phyloP scores from a whole-genome alignment of 2,797 vertebrate genomes.

The Tinamus major region DNA sequence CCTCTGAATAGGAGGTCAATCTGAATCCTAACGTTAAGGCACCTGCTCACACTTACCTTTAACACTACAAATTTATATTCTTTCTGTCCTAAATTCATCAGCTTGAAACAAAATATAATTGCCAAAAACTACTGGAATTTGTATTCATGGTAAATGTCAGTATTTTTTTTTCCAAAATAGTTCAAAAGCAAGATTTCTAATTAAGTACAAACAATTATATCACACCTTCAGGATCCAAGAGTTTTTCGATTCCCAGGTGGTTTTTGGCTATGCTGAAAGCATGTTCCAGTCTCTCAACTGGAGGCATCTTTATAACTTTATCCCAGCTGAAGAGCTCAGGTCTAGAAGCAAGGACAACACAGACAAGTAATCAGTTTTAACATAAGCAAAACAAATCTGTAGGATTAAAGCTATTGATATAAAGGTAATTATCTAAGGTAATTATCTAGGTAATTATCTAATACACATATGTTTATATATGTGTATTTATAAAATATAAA shows the following conservation, averaged over 20 bases:
- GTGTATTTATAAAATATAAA: background rate
- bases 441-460: too few species aligned
- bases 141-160: background rate
- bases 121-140: background rate
- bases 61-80: background rate
- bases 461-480: too few species aligned
- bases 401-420: background rate
- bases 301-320: slow-evolving; percentile 82
- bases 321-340: slow-evolving; percentile 92
- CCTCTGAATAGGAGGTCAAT: background rate
- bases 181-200: background rate
- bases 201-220: background rate
- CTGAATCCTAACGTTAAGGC: background rate
- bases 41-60: fast-evolving
- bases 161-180: background rate
- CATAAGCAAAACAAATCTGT: background rate
- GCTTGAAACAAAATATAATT: background rate
- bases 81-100: background rate
- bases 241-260: slow-evolving; percentile 90
- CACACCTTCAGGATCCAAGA: slow-evolving; percentile 96
- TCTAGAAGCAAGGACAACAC: slow-evolving; percentile 75
- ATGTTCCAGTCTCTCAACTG: slow-evolving; percentile 89
- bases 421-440: background rate
- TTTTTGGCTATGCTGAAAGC: slow-evolving; percentile 92
- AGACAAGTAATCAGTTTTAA: background rate